Evolutionary conservation across 2,113 vertebrate species (phyloP).

Genomic region (Mellivora capensis): DNA sequence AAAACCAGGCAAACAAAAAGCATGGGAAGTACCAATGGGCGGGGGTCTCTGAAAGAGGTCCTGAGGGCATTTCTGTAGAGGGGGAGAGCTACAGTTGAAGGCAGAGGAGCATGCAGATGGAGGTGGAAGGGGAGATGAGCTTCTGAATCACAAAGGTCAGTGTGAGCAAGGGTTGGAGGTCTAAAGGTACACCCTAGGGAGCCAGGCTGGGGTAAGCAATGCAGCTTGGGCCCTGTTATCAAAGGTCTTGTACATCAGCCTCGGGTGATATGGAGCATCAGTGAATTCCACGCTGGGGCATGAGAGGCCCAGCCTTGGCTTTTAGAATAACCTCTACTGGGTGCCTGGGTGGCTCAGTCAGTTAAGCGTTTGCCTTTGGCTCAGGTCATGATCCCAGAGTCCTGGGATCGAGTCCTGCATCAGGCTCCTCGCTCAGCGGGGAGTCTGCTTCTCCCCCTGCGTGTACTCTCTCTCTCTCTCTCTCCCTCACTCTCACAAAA

Average conservation of each 20-base stretch:
- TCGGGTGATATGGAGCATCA: fast-evolving
- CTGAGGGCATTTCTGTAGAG: background rate
- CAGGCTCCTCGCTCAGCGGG: no score
- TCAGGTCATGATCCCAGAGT: no score
- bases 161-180: background rate
- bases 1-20: background rate
- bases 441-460: no score
- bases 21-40: background rate
- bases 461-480: no score
- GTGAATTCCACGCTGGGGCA: background rate
- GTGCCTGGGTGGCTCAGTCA: no score
- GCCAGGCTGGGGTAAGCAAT: fast-evolving
- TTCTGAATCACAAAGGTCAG: background rate
- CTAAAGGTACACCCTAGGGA: background rate
- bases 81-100: no score
- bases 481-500: no score
- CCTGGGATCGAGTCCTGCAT: no score
- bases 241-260: background rate
- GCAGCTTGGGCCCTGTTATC: background rate
- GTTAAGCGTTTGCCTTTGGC: no score
- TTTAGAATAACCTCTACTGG: background rate
- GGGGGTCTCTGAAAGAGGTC: background rate
- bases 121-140: background rate
- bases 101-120: background rate
- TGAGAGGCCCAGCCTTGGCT: background rate